Base-by-base conservation (phyloP, 2,797 vertebrate genomes). In the Sebastes iracundus region DNA sequence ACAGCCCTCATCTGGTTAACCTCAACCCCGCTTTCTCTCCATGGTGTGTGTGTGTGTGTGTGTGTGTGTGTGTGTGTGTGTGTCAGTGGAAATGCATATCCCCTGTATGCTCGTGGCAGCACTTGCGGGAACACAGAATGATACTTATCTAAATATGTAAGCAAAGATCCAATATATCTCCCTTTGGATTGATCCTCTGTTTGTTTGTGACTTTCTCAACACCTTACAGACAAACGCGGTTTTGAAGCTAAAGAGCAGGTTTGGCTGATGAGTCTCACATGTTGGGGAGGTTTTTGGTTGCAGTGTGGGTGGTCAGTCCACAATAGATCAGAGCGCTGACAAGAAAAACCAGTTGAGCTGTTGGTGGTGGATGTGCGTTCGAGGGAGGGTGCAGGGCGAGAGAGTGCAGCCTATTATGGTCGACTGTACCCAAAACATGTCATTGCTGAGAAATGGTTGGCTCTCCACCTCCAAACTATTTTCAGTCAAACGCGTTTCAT, bases 241-340 rank as follows among this genome's bases (percentile, higher is more conserved):
- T 81, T n/a, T 9, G 3, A 56, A 75, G 64, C 77, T 59, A 79
- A 79, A 71, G 73, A 85, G 73, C 72, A 62, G 83, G 65, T 79
- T 49, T 25, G 35, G 70, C 81, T 81, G 78, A 91, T 82, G 82
- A 72, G 32, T 66, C 82, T 87, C 85, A 86, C 72, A 81, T 82
- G 83, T 33, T 12, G 28, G 55, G 73, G 76, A 75, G 62, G 77
- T 75, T 86, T 53, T 68, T 42, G 58, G 61, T 70, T 49, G 79
- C 92, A 69, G 25, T 59, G 82, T 93, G 92, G 92, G 93, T 93
- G 93, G 92, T 87, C 92, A 87, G 79, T 83, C 82, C 60, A 22
- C 79, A 84, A 69, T 33, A 81, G 77, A 91, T 86, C 84, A 79
- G 62, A 87, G 77, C 56, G 14, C 74, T 81, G 83, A 86, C 80